phyloP scores from a whole-genome alignment of 2,113 vertebrate genomes.

The Pimephales promelas region DNA sequence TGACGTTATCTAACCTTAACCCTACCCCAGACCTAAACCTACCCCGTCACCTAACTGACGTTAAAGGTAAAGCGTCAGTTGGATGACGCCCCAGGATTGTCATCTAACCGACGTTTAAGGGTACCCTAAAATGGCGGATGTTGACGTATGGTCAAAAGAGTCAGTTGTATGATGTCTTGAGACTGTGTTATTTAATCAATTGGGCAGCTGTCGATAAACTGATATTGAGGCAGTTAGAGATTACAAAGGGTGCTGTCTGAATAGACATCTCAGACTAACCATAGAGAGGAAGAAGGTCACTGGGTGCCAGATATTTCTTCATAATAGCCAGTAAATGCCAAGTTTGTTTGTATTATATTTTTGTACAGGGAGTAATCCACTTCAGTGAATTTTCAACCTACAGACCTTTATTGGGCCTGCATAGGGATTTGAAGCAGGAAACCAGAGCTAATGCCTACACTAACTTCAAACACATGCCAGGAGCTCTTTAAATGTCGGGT shows the following conservation, averaged over 20 bases:
- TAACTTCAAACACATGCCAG: slow-evolving; percentile 78
- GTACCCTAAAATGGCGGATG: no score
- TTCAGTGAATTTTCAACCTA: slow-evolving; percentile 68
- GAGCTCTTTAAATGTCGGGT: slow-evolving; percentile 75
- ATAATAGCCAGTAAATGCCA: slow-evolving; percentile 57
- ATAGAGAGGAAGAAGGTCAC: neutral
- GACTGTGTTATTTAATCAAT: no score
- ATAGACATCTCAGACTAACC: neutral
- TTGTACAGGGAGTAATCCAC: slow-evolving; percentile 66
- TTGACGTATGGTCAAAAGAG: no score
- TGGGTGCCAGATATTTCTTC: slow-evolving; percentile 31
- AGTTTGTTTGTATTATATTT: slow-evolving; percentile 66
- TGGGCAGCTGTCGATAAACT: neutral
- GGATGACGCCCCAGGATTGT: no score
- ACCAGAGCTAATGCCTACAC: slow-evolving; percentile 77
- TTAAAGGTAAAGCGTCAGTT: no score
- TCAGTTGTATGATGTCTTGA: no score
- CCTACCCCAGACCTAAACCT: no score
- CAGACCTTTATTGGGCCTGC: slow-evolving; percentile 73
- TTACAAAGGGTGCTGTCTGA: neutral
- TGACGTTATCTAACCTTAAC: no score
- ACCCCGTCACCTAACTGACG: no score
- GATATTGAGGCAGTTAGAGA: neutral
- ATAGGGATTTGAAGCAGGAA: slow-evolving; percentile 76
- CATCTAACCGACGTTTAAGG: no score